Evolutionary conservation across 2,888 invertebrate species (phyloP), one percentile per base, ranked within the genome.

Genomic region (Eledona agricola): DNA sequence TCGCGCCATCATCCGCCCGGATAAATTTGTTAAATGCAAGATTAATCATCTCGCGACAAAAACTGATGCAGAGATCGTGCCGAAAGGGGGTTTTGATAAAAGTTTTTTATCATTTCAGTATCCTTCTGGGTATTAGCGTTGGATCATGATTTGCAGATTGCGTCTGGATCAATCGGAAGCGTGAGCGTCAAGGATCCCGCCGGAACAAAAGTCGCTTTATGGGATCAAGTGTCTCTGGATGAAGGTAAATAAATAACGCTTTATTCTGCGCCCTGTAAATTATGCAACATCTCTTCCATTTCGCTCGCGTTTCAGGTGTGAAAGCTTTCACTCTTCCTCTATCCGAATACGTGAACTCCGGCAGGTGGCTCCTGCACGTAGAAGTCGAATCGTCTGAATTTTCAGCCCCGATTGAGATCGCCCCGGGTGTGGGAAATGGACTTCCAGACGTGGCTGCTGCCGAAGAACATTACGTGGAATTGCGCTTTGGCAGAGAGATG

Each of bases 391-490:
- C 81, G 0, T 77, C 77, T 0, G 78, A 81, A 6, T 83, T 84
- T 55, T 76, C 77, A 0, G 80, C 83, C 0, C 81, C 81, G 15
- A 75, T 85, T 35, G 81, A 79, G 28, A 80, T 85, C 34, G 71
- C 72, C 19, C 71, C 71, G 3, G 73, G 76, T 7, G 77, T 77
- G 1, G 78, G 70, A 50, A 66, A 77, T 1, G 76, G 80, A 1
- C 72, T 82, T 1, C 74, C 76, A 2, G 83, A 84, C 16, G 81
- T 84, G 0, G 82, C 85, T 0, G 85, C 84, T 1, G 85, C 83
- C 3, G 85, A 86, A 58, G 85, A 85, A 60, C 86, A 86, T 64
- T 85, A 83, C 60, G 85, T 85, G 5, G 85, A 85, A 62, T 74
- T 86, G 47, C 73, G 84, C 35, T 86, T 86, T 46, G 84, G 85